Conservation (phyloP, 30 jellyfish, hydroid and myxozoan genomes). For the Aurelia aurita region DNA sequence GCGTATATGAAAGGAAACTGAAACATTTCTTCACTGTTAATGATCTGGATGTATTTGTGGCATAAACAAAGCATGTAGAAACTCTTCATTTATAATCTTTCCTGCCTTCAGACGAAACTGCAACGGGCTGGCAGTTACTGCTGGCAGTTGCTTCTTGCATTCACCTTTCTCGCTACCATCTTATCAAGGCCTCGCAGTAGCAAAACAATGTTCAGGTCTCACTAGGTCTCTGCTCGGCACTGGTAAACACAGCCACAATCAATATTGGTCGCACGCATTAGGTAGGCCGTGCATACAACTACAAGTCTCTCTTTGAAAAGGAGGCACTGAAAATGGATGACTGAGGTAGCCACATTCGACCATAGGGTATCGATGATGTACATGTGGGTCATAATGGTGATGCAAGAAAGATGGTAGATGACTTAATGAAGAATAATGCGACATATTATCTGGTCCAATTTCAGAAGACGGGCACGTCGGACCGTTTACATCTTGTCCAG, state of each 20-base stretch:
- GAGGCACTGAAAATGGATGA: conserved; percentile 52
- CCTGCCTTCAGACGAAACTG: no score
- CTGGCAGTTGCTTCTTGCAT: no score
- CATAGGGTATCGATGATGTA: conserved; percentile 53
- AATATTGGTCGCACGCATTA: conserved; percentile 50
- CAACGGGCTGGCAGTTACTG: no score
- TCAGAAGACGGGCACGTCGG: conserved; percentile 76
- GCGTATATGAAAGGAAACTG: no score
- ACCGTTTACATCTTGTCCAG: conserved; percentile 97
- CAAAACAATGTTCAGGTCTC: no score
- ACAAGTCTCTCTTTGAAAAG: conserved; percentile 70
- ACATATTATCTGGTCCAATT: conserved; percentile 25
- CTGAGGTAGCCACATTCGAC: conserved; percentile 65
- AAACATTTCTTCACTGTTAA: no score
- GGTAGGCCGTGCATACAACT: conserved; percentile 65
- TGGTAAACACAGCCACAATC: neutral
- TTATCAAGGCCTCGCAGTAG: no score
- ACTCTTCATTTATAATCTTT: no score
- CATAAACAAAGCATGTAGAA: no score
- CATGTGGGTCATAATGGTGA: conserved; percentile 64
- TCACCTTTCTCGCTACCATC: no score
- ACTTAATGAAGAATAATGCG: conserved; percentile 26
- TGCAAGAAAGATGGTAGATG: conserved; percentile 69
- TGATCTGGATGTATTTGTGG: no score
- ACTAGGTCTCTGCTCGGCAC: no score